A percentile compares a stretch with the other conserved stretches of the same genome.
These are phyloP conservation scores for Bombylius major DNA, from an alignment of 2,888 invertebrate genomes.

Conservation along the genomic window DNA sequence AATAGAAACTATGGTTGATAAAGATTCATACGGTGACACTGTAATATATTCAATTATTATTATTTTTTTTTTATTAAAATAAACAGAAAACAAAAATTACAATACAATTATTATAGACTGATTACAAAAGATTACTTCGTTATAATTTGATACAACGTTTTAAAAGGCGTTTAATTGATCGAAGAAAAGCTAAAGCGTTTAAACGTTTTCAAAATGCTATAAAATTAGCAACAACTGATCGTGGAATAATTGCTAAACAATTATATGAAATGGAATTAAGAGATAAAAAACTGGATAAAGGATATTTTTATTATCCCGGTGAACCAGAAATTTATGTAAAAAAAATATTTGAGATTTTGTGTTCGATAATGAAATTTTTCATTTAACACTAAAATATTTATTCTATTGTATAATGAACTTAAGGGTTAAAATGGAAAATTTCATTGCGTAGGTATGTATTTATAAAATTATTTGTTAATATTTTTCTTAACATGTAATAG, in stretches of 20 bases:
- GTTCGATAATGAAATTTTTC: too few relatives aligned
- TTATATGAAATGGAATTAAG: background rate
- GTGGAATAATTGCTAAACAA: background rate
- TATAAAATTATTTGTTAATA: too few relatives aligned
- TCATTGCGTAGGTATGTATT: too few relatives aligned
- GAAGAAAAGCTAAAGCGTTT: slow-evolving; percentile 1
- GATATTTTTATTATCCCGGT: slow-evolving; percentile 1
- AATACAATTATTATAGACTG: background rate
- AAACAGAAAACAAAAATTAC: background rate
- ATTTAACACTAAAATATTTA: too few relatives aligned
- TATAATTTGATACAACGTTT: background rate
- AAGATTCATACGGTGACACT: background rate
- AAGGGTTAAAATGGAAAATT: too few relatives aligned
- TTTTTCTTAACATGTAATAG: too few relatives aligned
- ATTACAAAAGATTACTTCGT: slow-evolving; percentile 1
- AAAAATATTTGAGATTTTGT: background rate
- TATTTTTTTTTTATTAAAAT: background rate
- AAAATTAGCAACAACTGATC: background rate
- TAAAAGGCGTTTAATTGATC: background rate
- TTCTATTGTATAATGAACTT: too few relatives aligned
- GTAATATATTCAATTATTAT: background rate
- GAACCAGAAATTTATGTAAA: slow-evolving; percentile 7
- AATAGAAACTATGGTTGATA: slow-evolving; percentile 1
- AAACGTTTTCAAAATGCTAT: background rate
- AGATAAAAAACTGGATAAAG: slow-evolving; percentile 11